phyloP scores from a whole-genome alignment of 2,797 vertebrate genomes.

The Myotis findleyi region DNA sequence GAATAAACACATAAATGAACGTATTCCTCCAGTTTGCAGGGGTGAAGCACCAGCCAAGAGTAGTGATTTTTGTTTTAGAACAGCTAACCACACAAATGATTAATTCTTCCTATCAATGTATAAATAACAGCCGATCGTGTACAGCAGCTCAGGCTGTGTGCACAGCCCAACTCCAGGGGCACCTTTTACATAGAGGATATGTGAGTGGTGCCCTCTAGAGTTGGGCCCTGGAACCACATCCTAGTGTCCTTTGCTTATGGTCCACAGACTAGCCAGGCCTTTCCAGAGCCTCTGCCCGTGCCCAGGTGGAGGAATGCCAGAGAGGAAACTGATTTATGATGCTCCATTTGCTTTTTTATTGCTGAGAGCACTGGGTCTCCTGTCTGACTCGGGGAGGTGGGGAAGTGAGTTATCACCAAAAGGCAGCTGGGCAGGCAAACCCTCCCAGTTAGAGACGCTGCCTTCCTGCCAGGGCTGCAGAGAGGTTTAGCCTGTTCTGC shows the following conservation, averaged over 20 bases:
- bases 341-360: too few species aligned
- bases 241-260: background rate
- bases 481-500: background rate
- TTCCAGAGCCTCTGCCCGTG: background rate
- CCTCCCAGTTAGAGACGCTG: rapidly evolving
- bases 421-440: background rate
- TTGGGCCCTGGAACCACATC: background rate
- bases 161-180: background rate
- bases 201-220: background rate
- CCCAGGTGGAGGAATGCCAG: background rate
- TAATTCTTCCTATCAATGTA: background rate
- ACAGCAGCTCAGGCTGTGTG: background rate
- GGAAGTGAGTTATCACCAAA: background rate
- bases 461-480: too few species aligned
- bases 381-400: background rate
- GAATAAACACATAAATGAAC: background rate
- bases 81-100: background rate
- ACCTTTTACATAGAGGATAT: background rate
- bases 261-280: background rate
- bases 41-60: background rate
- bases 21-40: background rate
- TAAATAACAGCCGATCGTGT: background rate
- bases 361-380: background rate
- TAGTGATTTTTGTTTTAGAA: background rate
- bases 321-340: background rate